Base-by-base conservation (phyloP, 1,140 invertebrate species). In the Cardiocondyla obscurior region DNA sequence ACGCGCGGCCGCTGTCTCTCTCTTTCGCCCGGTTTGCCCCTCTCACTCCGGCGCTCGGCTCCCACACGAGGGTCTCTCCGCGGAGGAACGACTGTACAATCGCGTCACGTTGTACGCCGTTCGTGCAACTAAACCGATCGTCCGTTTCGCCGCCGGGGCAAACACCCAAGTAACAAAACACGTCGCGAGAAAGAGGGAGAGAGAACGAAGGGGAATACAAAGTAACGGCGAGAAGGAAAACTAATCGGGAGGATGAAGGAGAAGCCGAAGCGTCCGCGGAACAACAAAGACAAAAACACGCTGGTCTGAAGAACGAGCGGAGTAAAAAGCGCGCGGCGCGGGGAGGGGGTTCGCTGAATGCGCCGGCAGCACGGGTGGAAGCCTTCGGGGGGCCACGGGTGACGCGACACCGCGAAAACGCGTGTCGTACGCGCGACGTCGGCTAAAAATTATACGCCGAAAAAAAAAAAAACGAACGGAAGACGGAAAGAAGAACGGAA, bases 361-460 rank as follows among this genome's bases (percentile, higher is more conserved):
- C 58, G 0, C 58, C 33, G 58, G 53, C 28, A 16, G 10, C 49
- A 0, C n/a, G n/a, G n/a, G n/a, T n/a, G n/a, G n/a, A n/a, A n/a
- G n/a, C n/a, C n/a, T n/a, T n/a, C n/a, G n/a, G n/a, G n/a, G n/a
- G n/a, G n/a, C n/a, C n/a, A n/a, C n/a, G 55, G 76, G 74, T 36
- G 81, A 65, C 73, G 67, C 72, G 79, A 72, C 67, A 83, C 53
- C 77, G 1, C 28, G 65, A 51, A 49, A 85, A 91, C 84, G 89
- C 14, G 44, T 42, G 10, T 42, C 3, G 42, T 12, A 12, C 88
- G 90, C 88, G 90, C 90, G 90, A 93, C 92, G 92, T 89, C 86
- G 88, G 89, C 88, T 89, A 91, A 84, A 81, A 92, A 90, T 92
- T 91, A 89, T 90, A 91, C 89, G 89, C 88, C 89, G 69, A 33